phyloP scores from a whole-genome alignment of 1,140 invertebrate species.

The Chlorops oryzae region DNA sequence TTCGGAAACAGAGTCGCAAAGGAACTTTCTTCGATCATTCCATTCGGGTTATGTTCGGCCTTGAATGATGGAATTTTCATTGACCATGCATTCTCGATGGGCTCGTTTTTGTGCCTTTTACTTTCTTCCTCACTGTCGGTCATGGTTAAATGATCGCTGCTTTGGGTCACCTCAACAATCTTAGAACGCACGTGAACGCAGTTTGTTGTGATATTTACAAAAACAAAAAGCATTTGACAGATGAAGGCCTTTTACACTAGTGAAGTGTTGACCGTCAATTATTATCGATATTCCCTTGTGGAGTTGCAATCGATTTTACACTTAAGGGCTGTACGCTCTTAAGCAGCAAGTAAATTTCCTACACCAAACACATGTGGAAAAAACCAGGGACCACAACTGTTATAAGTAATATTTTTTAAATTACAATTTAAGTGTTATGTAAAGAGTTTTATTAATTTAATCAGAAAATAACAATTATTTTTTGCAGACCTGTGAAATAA shows the following conservation, averaged over 20 bases:
- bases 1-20: conserved; percentile 65
- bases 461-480: too few relatives aligned
- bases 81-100: conserved; percentile 79
- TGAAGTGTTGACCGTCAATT: not conserved
- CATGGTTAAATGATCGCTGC: conserved; percentile 14
- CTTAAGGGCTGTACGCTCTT: too few relatives aligned
- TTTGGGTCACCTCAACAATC: not conserved
- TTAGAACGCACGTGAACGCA: conserved; percentile 4
- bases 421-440: too few relatives aligned
- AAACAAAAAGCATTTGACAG: too few relatives aligned
- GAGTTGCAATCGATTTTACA: too few relatives aligned
- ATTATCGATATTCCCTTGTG: not conserved
- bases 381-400: too few relatives aligned
- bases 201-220: not conserved
- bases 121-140: conserved; percentile 32
- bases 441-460: too few relatives aligned
- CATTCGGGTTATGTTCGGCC: conserved; percentile 84
- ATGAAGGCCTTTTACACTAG: too few relatives aligned
- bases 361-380: too few relatives aligned
- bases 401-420: too few relatives aligned
- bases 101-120: conserved; percentile 34
- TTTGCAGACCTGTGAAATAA: too few relatives aligned
- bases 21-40: conserved; percentile 63
- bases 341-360: too few relatives aligned
- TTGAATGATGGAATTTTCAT: conserved; percentile 88